Conservation (phyloP, 2,797 vertebrate species). For the Okamejei kenojei region DNA sequence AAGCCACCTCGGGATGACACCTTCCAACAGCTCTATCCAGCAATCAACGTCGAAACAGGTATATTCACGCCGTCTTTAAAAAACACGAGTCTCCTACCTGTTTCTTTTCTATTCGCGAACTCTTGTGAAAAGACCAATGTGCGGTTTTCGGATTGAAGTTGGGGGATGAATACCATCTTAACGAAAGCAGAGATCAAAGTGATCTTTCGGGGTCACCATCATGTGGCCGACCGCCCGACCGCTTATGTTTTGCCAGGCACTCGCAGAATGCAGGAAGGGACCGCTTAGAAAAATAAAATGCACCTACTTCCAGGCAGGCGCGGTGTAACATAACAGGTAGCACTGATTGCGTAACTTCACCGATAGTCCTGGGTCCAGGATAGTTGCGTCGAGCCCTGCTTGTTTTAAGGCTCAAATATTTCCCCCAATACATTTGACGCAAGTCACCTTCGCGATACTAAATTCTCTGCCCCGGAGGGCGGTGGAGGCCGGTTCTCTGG, state of each 20-base stretch:
- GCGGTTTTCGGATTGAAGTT: neutral
- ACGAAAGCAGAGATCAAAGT: neutral
- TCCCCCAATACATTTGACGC: neutral
- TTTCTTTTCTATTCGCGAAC: no score
- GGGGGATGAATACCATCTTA: neutral
- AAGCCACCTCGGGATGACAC: neutral
- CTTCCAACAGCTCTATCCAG: neutral
- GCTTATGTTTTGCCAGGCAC: neutral
- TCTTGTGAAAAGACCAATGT: neutral
- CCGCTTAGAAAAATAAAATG: neutral
- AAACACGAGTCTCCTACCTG: neutral
- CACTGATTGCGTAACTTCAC: neutral
- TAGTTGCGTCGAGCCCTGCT: conserved; percentile 45
- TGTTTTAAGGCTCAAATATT: conserved; percentile 42
- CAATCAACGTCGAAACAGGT: neutral
- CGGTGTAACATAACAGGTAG: conserved; percentile 40
- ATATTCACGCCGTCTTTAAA: neutral
- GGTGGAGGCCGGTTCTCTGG: no score
- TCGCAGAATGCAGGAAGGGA: neutral
- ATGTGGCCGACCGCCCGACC: neutral
- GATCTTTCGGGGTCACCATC: neutral
- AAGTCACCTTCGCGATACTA: no score
- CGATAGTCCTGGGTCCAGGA: conserved; percentile 39
- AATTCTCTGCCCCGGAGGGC: no score
- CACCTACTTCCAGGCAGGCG: neutral